A percentile compares a stretch with the other conserved stretches of the same genome.
Evolutionary conservation across 2,888 invertebrate species (phyloP).

Genomic region (Drosophila mulleri): DNA sequence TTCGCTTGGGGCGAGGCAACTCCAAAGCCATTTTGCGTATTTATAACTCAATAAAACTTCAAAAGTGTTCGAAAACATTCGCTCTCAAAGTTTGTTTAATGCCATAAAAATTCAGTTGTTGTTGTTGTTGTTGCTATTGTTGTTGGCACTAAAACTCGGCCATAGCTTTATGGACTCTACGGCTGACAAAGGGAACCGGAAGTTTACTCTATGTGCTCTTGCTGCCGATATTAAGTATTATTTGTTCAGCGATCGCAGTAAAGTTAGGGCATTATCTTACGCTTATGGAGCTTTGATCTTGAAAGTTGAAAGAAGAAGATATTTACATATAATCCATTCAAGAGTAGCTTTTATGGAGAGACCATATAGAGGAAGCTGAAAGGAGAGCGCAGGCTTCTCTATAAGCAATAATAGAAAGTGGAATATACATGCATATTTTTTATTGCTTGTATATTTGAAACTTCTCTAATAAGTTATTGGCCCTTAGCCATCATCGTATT

Average conservation of each 20-base stretch:
- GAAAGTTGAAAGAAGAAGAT: slow-evolving; percentile 9
- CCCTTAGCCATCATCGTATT: background rate
- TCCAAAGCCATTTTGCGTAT: slow-evolving; percentile 73
- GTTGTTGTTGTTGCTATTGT: slow-evolving; percentile 45
- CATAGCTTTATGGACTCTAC: slow-evolving; percentile 66
- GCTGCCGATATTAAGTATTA: slow-evolving; percentile 21
- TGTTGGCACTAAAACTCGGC: slow-evolving; percentile 62
- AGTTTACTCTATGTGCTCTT: slow-evolving; percentile 52
- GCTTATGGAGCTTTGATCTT: slow-evolving; percentile 39
- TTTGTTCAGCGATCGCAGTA: slow-evolving; percentile 31
- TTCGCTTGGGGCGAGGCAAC: slow-evolving; percentile 44
- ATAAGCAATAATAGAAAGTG: too few relatives aligned
- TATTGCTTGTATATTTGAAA: background rate
- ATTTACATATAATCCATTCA: background rate
- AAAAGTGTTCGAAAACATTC: slow-evolving; percentile 78
- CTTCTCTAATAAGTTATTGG: background rate
- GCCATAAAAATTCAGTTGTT: slow-evolving; percentile 71
- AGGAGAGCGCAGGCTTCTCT: too few relatives aligned
- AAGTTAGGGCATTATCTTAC: slow-evolving; percentile 7
- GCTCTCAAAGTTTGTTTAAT: slow-evolving; percentile 77
- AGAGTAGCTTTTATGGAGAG: background rate
- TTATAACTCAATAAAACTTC: slow-evolving; percentile 80
- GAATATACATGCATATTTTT: background rate
- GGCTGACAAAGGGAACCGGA: slow-evolving; percentile 56
- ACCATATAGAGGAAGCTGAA: too few relatives aligned